phyloP scores from a whole-genome alignment of 2,888 invertebrate genomes.

The Onchidella celtica region DNA sequence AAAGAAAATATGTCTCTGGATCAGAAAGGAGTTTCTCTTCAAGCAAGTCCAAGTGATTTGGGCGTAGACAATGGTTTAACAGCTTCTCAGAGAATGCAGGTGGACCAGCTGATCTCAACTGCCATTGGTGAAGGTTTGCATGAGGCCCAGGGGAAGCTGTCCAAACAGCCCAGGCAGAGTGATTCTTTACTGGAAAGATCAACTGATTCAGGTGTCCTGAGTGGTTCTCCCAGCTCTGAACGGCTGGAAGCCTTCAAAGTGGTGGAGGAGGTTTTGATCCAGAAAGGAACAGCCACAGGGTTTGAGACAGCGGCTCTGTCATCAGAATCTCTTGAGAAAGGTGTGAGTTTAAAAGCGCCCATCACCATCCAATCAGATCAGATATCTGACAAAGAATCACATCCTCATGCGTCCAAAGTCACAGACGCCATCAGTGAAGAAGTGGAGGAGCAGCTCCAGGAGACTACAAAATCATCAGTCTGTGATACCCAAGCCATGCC shows the following conservation, averaged over 20 bases:
- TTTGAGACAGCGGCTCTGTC: background rate
- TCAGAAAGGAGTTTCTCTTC: background rate
- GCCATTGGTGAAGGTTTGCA: constrained; percentile 23
- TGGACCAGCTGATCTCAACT: constrained; percentile 3
- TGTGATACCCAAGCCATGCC: background rate
- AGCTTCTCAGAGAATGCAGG: background rate
- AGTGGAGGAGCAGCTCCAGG: background rate
- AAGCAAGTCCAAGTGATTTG: background rate
- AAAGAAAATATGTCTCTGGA: background rate
- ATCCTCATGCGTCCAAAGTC: too few relatives aligned
- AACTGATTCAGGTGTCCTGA: background rate
- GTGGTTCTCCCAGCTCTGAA: background rate
- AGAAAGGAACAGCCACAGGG: background rate
- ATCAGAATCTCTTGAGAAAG: background rate
- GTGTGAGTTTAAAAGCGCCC: background rate
- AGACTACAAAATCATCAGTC: background rate
- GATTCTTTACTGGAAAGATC: background rate
- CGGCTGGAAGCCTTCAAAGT: background rate
- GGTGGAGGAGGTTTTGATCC: background rate
- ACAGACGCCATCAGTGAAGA: too few relatives aligned
- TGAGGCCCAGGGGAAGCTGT: background rate
- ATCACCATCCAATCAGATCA: too few relatives aligned
- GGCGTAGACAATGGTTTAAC: constrained; percentile 2
- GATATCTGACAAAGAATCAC: too few relatives aligned
- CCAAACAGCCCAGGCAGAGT: background rate